Evolutionary conservation across 2,113 vertebrate genomes (phyloP).

Genomic region (Colius striatus): DNA sequence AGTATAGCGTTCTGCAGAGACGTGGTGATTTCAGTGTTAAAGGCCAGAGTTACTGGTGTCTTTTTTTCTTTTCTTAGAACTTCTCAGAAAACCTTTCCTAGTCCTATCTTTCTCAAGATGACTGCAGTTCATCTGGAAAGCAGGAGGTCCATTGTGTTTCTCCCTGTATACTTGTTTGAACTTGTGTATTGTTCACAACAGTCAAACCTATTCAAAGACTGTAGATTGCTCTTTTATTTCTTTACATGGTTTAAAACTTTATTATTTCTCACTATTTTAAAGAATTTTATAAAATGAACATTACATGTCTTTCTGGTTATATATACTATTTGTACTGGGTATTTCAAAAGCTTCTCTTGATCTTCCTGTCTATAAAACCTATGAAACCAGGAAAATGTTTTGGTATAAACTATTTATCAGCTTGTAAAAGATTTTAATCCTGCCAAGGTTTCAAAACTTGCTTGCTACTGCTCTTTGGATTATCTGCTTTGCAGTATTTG

Average conservation of each 20-base stretch:
- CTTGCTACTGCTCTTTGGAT: neutral
- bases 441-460: neutral
- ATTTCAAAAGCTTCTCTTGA: neutral
- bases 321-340: neutral
- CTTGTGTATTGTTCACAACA: neutral
- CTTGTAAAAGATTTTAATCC: neutral
- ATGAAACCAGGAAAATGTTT: neutral
- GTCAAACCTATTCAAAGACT: neutral
- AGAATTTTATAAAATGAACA: neutral
- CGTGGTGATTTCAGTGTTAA: neutral
- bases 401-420: neutral
- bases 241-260: neutral
- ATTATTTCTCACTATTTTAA: neutral
- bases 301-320: neutral
- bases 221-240: neutral
- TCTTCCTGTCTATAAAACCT: neutral
- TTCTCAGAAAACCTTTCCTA: neutral
- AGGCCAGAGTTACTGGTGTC: neutral
- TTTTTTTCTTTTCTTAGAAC: neutral
- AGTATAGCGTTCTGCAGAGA: neutral
- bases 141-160: neutral
- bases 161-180: neutral
- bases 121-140: neutral
- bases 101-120: neutral
- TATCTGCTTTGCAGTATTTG: neutral